phyloP scores from a whole-genome alignment of 2,797 vertebrate genomes.

The Sebastes aleutianus region DNA sequence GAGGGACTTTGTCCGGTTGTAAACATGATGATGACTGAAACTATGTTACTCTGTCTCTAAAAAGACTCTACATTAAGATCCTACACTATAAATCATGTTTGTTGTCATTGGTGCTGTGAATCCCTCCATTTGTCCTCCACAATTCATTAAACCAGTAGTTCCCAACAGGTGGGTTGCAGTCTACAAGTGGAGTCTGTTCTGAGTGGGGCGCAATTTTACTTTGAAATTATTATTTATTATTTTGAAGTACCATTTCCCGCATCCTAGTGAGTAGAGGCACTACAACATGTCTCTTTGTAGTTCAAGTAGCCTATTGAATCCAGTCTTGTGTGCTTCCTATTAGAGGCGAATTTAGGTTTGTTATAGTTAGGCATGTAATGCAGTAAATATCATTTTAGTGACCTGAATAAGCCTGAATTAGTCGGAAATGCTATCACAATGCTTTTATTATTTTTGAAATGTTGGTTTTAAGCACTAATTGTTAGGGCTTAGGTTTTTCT shows the following conservation, averaged over 20 bases:
- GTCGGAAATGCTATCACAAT: neutral
- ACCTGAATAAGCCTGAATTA: neutral
- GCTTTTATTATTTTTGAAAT: neutral
- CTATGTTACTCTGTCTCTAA: constrained; percentile 9
- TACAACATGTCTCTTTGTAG: neutral
- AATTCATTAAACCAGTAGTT: constrained; percentile 21
- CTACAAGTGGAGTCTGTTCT: neutral
- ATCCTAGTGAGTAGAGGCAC: neutral
- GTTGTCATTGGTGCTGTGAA: constrained; percentile 9
- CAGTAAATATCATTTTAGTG: neutral
- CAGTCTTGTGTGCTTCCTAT: neutral
- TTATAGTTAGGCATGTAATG: neutral
- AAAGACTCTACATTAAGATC: neutral
- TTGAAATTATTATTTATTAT: neutral
- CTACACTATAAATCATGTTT: neutral
- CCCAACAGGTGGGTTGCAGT: neutral
- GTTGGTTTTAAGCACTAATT: neutral
- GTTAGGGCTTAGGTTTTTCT: neutral
- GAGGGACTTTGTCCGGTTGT: constrained; percentile 4
- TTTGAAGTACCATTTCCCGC: neutral
- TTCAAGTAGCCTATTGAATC: neutral
- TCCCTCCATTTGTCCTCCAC: neutral
- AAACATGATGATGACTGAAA: constrained; percentile 10
- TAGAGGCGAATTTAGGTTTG: neutral
- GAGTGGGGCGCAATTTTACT: neutral